These are phyloP conservation scores for Entomobrya multifasciata DNA, from an alignment of 2,888 invertebrate species.

Conservation along the genomic window DNA sequence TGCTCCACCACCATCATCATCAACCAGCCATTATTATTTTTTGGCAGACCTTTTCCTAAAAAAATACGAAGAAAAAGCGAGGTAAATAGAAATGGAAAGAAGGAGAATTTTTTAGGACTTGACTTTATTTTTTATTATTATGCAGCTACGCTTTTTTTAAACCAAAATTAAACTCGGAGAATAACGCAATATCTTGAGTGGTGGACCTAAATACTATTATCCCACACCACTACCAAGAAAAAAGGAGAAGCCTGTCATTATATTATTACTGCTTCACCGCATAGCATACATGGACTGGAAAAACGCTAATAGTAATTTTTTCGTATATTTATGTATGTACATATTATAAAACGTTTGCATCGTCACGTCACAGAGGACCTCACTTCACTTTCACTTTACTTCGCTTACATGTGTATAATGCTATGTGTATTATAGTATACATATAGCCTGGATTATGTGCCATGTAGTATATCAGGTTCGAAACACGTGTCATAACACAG, in stretches of 20 bases:
- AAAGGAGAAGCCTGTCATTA: too few relatives aligned
- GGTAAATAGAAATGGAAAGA: neutral
- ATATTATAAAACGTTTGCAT: neutral
- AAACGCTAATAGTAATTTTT: neutral
- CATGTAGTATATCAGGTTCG: constrained; percentile 14
- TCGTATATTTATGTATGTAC: constrained; percentile 2
- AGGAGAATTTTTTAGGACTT: constrained; percentile 1
- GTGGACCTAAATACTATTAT: neutral
- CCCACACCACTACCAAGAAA: neutral
- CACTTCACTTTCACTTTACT: constrained; percentile 19
- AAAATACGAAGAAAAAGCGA: neutral
- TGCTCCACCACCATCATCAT: neutral
- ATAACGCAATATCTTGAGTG: constrained; percentile 20
- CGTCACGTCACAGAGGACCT: neutral
- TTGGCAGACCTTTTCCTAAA: constrained; percentile 49
- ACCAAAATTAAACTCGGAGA: neutral
- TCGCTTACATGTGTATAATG: too few relatives aligned
- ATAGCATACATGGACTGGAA: neutral
- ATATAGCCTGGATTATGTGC: neutral
- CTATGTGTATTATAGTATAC: too few relatives aligned
- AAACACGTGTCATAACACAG: constrained; percentile 54
- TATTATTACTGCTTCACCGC: too few relatives aligned
- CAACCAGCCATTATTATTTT: constrained; percentile 33
- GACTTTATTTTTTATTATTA: constrained; percentile 16
- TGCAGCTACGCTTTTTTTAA: neutral